Percentiles rank a stretch among this genome's conserved stretches.
These are phyloP conservation scores for Camelus bactrianus DNA, from an alignment of 2,113 vertebrate genomes.

Conservation along the genomic window DNA sequence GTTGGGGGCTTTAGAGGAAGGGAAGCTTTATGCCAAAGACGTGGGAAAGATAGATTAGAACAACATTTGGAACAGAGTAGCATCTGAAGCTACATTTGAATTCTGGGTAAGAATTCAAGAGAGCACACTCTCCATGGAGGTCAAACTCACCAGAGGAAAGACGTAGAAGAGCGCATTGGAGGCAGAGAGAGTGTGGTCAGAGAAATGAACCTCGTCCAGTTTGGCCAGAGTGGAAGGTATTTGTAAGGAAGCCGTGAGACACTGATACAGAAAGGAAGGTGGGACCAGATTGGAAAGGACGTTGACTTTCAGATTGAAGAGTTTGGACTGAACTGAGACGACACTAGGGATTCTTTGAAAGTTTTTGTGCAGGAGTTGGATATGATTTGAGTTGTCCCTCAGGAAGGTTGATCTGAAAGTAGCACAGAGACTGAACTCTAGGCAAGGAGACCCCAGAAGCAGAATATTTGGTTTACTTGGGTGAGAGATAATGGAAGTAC, in stretches of 20 bases:
- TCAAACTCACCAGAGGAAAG: not conserved
- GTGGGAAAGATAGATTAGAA: not conserved
- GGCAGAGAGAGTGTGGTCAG: not conserved
- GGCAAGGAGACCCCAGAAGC: not conserved
- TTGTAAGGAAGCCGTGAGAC: not conserved
- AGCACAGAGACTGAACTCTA: too few relatives aligned
- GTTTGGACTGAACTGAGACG: not conserved
- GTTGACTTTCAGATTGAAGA: not conserved
- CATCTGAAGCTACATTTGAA: not conserved
- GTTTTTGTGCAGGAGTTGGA: not conserved
- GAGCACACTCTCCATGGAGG: not conserved
- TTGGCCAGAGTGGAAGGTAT: not conserved
- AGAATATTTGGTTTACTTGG: not conserved
- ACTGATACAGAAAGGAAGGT: not conserved
- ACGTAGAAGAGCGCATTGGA: not conserved
- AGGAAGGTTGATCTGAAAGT: not conserved
- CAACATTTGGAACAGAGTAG: not conserved
- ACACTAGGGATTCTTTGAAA: not conserved
- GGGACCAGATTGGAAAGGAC: not conserved
- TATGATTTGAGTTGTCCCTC: not conserved
- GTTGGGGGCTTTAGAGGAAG: not conserved
- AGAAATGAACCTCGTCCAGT: not conserved
- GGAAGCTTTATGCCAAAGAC: not conserved
- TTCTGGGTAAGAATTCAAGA: not conserved
- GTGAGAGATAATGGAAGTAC: not conserved